phyloP scores from a whole-genome alignment of 2,113 vertebrate genomes.

The Chaenocephalus aceratus region DNA sequence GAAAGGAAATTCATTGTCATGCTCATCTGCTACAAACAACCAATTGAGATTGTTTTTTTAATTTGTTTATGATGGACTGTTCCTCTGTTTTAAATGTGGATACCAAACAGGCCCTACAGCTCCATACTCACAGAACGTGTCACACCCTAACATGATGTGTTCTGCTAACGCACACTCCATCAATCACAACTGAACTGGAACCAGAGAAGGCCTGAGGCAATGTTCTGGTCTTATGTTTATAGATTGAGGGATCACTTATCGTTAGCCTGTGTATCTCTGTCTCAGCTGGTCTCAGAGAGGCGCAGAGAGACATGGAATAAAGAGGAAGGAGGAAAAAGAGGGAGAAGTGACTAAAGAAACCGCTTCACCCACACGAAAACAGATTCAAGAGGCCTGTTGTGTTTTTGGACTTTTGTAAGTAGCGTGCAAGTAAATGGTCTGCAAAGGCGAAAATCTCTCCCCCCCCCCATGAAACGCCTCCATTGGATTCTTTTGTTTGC shows the following conservation, averaged over 20 bases:
- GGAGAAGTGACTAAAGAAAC: conserved; percentile 12
- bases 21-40: neutral
- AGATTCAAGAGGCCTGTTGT: no score
- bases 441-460: no score
- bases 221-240: conserved; percentile 13
- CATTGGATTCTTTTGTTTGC: no score
- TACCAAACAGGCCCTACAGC: conserved; percentile 1
- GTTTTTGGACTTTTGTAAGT: no score
- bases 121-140: neutral
- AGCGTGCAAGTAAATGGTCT: no score
- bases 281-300: conserved; percentile 7
- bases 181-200: conserved; percentile 17
- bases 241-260: conserved; percentile 25
- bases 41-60: neutral
- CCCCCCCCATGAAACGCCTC: no score
- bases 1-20: neutral
- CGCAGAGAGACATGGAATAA: neutral
- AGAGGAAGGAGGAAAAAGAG: neutral
- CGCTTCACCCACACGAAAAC: neutral
- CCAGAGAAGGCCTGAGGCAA: neutral
- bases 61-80: neutral
- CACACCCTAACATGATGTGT: conserved; percentile 16
- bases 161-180: conserved; percentile 6
- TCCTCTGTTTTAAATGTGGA: neutral
- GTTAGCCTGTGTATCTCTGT: neutral